A percentile compares a stretch with the other conserved stretches of the same genome.
Conservation (phyloP, 2,797 vertebrate genomes). For the Mionectes olivaceus region DNA sequence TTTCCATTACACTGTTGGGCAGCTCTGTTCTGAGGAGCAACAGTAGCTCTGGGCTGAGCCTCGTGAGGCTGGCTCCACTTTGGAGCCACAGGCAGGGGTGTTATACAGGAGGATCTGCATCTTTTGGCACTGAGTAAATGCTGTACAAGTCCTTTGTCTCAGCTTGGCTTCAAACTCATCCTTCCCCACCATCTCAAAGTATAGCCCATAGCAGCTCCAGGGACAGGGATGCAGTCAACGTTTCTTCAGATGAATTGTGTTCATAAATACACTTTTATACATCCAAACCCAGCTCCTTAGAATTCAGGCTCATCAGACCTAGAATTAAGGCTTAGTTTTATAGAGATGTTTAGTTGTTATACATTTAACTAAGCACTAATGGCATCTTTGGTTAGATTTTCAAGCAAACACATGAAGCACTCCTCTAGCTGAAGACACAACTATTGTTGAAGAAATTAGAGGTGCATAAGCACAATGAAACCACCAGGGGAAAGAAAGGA, state of each 20-base stretch:
- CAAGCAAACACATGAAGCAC: background rate
- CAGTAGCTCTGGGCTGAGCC: background rate
- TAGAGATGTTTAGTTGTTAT: background rate
- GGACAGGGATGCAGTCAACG: rapidly evolving
- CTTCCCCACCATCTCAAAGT: background rate
- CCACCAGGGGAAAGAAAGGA: constrained; percentile 2
- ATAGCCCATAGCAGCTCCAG: background rate
- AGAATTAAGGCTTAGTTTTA: background rate
- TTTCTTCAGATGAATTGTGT: background rate
- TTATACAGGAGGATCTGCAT: background rate
- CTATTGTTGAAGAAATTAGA: background rate
- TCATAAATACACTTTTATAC: background rate
- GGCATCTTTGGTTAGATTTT: background rate
- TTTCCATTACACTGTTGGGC: rapidly evolving
- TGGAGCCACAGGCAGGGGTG: background rate
- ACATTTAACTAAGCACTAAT: background rate
- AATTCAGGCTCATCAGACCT: background rate
- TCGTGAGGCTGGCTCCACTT: rapidly evolving
- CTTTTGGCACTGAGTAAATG: background rate
- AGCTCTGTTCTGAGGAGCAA: background rate
- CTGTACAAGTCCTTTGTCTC: background rate
- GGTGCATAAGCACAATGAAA: constrained; percentile 4
- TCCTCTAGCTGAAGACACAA: background rate
- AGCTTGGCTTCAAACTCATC: background rate
- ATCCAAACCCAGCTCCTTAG: background rate